A percentile compares a stretch with the other conserved stretches of the same genome.
Evolutionary conservation across 2,113 vertebrate genomes (phyloP).

Genomic region (Erinaceus europaeus): DNA sequence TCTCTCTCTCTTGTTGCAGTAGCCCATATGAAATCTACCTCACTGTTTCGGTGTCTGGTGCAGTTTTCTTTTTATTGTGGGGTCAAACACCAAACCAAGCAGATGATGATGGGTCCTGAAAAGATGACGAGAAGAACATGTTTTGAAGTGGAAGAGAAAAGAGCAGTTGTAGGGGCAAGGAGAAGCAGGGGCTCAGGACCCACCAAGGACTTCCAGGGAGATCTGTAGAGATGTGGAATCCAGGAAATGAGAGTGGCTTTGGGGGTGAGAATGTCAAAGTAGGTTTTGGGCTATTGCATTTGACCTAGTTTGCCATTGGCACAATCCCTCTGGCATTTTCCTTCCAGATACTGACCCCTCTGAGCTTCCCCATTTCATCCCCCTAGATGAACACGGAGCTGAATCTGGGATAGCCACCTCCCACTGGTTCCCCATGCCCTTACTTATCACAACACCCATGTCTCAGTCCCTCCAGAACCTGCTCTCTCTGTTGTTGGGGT

Average conservation of each 20-base stretch:
- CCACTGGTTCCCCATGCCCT: no score
- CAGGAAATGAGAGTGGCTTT: background rate
- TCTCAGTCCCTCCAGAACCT: background rate
- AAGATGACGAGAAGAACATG: background rate
- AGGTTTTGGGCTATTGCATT: background rate
- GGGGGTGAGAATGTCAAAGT: background rate
- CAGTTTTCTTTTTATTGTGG: background rate
- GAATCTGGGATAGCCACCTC: background rate
- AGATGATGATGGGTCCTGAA: background rate
- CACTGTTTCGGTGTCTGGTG: background rate
- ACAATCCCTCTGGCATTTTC: background rate
- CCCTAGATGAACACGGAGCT: background rate
- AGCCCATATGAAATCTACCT: background rate
- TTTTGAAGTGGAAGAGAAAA: background rate
- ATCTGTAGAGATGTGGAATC: background rate
- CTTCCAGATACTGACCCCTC: background rate
- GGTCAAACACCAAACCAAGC: background rate
- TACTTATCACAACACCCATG: background rate
- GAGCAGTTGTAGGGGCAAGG: rapidly evolving
- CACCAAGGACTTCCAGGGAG: rapidly evolving
- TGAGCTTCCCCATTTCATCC: background rate
- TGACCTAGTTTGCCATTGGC: background rate
- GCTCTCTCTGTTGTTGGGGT: background rate
- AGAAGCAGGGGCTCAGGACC: background rate
- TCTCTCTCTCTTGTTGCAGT: background rate